Evolutionary conservation across 1,140 invertebrate species (phyloP).

Genomic region (Euura saliciscinereae): DNA sequence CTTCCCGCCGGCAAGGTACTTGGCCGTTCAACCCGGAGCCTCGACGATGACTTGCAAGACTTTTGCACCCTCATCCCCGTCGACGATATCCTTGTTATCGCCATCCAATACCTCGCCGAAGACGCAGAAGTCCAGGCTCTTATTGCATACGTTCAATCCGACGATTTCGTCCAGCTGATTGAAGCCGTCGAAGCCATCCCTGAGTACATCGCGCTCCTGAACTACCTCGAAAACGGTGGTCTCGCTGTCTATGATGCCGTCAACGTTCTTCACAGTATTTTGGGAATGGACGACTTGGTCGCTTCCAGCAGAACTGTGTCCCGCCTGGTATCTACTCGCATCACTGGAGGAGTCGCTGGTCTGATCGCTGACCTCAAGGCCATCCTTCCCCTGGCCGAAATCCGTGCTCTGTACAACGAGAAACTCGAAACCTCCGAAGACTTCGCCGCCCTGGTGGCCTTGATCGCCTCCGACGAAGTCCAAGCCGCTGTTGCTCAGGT

Average conservation of each 20-base stretch:
- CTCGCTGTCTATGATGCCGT: constrained; percentile 27
- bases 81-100: constrained; percentile 25
- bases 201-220: constrained; percentile 25
- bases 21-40: background rate
- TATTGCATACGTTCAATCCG: constrained; percentile 26
- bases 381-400: constrained; percentile 36
- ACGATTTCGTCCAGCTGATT: constrained; percentile 28
- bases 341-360: constrained; percentile 34
- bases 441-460: constrained; percentile 36
- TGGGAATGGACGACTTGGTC: no score
- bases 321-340: constrained; percentile 2
- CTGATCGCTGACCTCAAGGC: constrained; percentile 35
- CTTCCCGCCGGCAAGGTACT: background rate
- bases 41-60: constrained; percentile 28
- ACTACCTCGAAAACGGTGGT: constrained; percentile 23
- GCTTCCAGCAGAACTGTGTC: background rate
- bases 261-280: constrained; percentile 31
- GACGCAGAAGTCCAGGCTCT: constrained; percentile 36
- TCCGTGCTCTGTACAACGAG: constrained; percentile 37
- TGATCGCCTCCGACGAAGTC: constrained; percentile 31
- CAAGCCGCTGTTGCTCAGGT: constrained; percentile 33
- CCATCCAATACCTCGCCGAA: constrained; percentile 29
- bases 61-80: constrained; percentile 28
- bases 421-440: constrained; percentile 37
- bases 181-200: constrained; percentile 26